These are phyloP conservation scores for Syngnathus floridae DNA, from an alignment of 2,113 vertebrate species.

Conservation along the genomic window DNA sequence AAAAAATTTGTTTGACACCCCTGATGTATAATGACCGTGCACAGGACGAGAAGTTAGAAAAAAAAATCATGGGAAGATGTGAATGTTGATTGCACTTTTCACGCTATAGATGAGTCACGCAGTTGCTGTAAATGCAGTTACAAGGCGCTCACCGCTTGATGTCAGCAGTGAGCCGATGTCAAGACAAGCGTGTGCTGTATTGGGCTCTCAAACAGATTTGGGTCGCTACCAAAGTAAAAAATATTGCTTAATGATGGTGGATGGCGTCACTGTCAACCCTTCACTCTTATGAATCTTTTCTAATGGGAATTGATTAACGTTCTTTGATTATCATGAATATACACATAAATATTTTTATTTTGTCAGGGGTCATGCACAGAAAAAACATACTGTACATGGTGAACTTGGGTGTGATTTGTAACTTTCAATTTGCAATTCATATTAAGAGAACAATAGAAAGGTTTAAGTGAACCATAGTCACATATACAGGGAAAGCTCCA, in stretches of 20 bases:
- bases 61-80: not conserved
- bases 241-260: not conserved
- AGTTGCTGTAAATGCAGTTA: not conserved
- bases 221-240: not conserved
- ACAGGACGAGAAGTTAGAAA: not conserved
- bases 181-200: not conserved
- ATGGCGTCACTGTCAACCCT: not conserved
- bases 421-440: not conserved
- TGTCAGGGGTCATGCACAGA: not conserved
- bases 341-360: not conserved
- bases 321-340: not conserved
- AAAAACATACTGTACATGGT: not conserved
- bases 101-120: not conserved
- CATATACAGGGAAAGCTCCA: no score
- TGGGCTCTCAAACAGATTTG: not conserved
- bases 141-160: not conserved
- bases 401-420: not conserved
- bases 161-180: slow-evolving; percentile 3
- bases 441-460: not conserved
- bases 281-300: not conserved
- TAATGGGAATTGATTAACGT: not conserved
- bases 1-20: no score
- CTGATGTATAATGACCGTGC: not conserved
- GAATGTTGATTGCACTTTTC: not conserved
- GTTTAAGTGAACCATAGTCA: not conserved